A percentile compares a stretch with the other conserved stretches of the same genome.
Conservation (phyloP, 2,888 invertebrate genomes). For the Diloba caeruleocephala region DNA sequence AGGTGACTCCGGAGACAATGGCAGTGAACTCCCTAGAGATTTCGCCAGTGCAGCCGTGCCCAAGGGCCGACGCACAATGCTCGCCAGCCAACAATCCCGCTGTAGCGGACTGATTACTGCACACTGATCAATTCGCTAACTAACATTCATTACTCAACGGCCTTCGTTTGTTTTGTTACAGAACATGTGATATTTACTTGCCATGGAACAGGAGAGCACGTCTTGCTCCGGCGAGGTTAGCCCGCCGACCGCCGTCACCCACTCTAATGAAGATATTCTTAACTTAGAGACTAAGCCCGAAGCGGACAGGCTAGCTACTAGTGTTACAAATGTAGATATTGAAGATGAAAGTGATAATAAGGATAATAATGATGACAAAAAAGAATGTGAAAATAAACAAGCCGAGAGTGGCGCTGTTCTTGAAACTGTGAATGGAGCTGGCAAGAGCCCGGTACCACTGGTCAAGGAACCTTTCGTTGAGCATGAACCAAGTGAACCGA, state of each 20-base stretch:
- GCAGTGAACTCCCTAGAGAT: slow-evolving; percentile 73
- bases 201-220: slow-evolving; percentile 79
- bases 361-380: slow-evolving; percentile 58
- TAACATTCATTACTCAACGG: slow-evolving; percentile 41
- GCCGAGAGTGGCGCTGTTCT: slow-evolving; percentile 62
- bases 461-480: slow-evolving; percentile 70
- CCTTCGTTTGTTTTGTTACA: slow-evolving; percentile 74
- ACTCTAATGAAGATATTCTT: slow-evolving; percentile 59
- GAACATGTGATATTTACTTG: slow-evolving; percentile 81
- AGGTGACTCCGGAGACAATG: slow-evolving; percentile 68
- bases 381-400: slow-evolving; percentile 59
- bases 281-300: slow-evolving; percentile 56
- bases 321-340: slow-evolving; percentile 51
- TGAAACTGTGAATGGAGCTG: slow-evolving; percentile 59
- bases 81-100: slow-evolving; percentile 62
- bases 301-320: slow-evolving; percentile 54
- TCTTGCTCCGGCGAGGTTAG: slow-evolving; percentile 61
- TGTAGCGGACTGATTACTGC: slow-evolving; percentile 70
- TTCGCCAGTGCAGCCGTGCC: slow-evolving; percentile 56
- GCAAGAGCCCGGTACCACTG: slow-evolving; percentile 52
- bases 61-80: slow-evolving; percentile 69
- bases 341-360: slow-evolving; percentile 58
- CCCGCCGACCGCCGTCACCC: slow-evolving; percentile 60
- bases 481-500: slow-evolving; percentile 74
- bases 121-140: slow-evolving; percentile 42